Evolutionary conservation across 1,140 invertebrate species (phyloP).

Genomic region (Zelostemma sp.): DNA sequence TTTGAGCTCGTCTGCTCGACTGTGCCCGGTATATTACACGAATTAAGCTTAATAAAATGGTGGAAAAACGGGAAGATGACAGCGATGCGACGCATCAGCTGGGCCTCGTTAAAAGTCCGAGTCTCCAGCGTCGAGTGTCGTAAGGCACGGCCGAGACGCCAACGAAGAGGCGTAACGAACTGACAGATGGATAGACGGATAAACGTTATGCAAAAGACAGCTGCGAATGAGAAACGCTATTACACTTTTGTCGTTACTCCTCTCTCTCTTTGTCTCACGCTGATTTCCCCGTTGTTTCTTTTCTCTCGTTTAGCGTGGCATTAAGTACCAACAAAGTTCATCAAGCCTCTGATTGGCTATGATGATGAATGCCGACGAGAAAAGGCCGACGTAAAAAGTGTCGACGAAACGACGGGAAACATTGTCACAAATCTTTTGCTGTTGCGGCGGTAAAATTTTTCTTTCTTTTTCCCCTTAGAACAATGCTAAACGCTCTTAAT

Average conservation of each 20-base stretch:
- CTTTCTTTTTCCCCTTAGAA: not conserved
- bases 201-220: conserved; percentile 42
- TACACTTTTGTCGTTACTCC: conserved; percentile 27
- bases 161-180: conserved; percentile 38
- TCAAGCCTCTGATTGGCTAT: conserved; percentile 31
- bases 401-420: too few species aligned
- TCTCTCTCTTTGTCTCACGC: not conserved
- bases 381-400: too few species aligned
- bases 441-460: not conserved
- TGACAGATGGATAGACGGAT: conserved; percentile 39
- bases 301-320: conserved; percentile 13
- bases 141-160: conserved; percentile 27
- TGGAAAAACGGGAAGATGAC: conserved; percentile 9
- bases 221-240: conserved; percentile 29
- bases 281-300: conserved; percentile 5
- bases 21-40: too few species aligned
- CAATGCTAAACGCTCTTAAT: conserved; percentile 27
- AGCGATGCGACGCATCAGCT: not conserved
- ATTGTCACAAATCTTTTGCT: too few species aligned
- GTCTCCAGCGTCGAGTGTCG: conserved; percentile 22
- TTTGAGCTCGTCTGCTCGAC: not conserved
- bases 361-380: not conserved
- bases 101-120: conserved; percentile 48
- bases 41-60: not conserved
- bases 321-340: conserved; percentile 36